Conservation (phyloP, 2,888 invertebrate species). For the Brachyopa scutellaris region DNA sequence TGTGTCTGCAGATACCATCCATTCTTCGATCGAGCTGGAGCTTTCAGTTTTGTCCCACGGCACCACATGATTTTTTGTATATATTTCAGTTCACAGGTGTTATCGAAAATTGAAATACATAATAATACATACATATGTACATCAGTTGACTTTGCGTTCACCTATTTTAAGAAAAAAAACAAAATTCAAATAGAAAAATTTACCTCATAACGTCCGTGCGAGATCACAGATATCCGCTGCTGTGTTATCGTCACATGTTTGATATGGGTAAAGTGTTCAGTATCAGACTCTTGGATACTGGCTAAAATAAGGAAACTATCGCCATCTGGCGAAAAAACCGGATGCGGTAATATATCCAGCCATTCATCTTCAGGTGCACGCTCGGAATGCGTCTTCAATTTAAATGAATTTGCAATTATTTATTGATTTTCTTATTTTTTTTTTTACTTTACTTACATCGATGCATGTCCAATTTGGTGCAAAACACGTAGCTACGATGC, state of each 20-base stretch:
- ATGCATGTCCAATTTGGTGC: constrained; percentile 92
- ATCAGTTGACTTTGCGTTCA: constrained; percentile 11
- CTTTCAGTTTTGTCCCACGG: no score
- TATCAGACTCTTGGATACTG: constrained; percentile 91
- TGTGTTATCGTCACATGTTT: constrained; percentile 92
- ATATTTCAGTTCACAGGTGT: no score
- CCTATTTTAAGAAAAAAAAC: neutral
- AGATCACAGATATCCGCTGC: constrained; percentile 91
- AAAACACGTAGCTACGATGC: constrained; percentile 92
- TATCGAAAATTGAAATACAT: no score
- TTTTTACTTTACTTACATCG: constrained; percentile 84
- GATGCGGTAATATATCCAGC: constrained; percentile 92
- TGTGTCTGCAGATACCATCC: no score
- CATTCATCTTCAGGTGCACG: constrained; percentile 92
- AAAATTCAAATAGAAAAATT: constrained; percentile 73
- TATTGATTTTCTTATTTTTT: constrained; percentile 24
- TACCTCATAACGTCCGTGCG: constrained; percentile 93
- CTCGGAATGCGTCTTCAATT: constrained; percentile 88
- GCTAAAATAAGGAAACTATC: constrained; percentile 92
- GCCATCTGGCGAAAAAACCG: constrained; percentile 92
- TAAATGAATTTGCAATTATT: constrained; percentile 12
- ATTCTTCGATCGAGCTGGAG: no score
- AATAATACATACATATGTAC: no score
- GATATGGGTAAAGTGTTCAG: constrained; percentile 93
- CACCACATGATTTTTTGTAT: no score